Evolutionary conservation across 1,140 invertebrate species (phyloP).

Genomic region (Parapsyche elsis): DNA sequence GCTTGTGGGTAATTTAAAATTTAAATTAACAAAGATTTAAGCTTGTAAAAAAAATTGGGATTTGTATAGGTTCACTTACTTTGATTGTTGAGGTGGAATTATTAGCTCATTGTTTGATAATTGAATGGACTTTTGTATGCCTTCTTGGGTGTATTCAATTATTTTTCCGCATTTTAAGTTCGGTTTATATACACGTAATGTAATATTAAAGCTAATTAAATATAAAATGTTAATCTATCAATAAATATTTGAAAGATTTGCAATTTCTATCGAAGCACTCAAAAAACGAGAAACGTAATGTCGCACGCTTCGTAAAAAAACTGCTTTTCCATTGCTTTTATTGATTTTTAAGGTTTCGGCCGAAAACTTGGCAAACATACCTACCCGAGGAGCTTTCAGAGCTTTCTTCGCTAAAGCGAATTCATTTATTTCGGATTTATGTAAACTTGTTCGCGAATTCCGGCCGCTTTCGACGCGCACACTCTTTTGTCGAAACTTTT

Average conservation of each 20-base stretch:
- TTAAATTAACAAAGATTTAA: neutral
- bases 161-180: no score
- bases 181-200: no score
- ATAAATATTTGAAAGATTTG: no score
- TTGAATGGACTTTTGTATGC: no score
- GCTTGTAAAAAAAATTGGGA: no score
- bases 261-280: neutral
- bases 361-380: slow-evolving; percentile 30
- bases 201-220: no score
- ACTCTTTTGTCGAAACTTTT: no score
- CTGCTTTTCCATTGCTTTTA: slow-evolving; percentile 31
- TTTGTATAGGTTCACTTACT: no score
- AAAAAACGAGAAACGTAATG: neutral
- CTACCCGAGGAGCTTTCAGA: neutral
- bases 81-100: no score
- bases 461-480: neutral
- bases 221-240: no score
- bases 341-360: slow-evolving; percentile 34
- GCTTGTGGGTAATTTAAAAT: neutral
- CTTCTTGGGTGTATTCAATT: no score
- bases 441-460: slow-evolving; percentile 3
- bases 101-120: no score
- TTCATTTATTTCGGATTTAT: slow-evolving; percentile 20
- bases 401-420: slow-evolving; percentile 16
- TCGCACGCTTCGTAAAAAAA: slow-evolving; percentile 19